Evolutionary conservation across 2,888 invertebrate species (phyloP).

Genomic region (Euplexia lucipara): DNA sequence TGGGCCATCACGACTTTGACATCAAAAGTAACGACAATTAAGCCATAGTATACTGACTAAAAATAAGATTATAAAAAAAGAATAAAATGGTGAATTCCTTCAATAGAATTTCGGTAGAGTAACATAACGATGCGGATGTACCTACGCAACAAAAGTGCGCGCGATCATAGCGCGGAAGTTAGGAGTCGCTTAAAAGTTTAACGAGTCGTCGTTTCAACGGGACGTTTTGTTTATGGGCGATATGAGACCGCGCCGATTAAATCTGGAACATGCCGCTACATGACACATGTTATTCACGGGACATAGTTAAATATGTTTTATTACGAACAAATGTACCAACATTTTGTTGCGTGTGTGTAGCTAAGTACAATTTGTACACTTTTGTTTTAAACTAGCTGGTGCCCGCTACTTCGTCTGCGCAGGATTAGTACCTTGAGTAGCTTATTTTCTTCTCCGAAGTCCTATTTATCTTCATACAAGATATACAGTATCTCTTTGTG

Average conservation of each 20-base stretch:
- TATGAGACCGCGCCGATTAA: constrained; percentile 71
- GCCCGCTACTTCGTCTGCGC: no score
- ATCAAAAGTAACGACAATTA: no score
- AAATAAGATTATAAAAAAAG: background rate
- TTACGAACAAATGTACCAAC: no score
- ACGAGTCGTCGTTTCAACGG: constrained; percentile 72
- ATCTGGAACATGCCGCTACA: constrained; percentile 60
- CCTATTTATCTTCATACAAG: no score
- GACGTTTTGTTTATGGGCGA: constrained; percentile 71
- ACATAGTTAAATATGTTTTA: constrained; percentile 39
- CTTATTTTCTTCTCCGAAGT: no score
- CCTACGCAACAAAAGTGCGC: constrained; percentile 54
- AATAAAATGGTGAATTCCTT: constrained; percentile 9
- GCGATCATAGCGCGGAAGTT: constrained; percentile 71
- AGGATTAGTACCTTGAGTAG: no score
- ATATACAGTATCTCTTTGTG: no score
- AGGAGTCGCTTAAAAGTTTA: constrained; percentile 73
- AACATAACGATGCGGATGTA: constrained; percentile 33
- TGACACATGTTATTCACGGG: constrained; percentile 35
- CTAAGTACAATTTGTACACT: no score
- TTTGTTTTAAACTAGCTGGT: no score
- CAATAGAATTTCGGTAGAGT: constrained; percentile 20
- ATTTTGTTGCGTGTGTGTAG: no score
- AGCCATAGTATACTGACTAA: background rate
- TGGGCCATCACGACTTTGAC: no score